Base-by-base conservation (phyloP, 2,888 invertebrate genomes). In the Lepidochitona cinerea region DNA sequence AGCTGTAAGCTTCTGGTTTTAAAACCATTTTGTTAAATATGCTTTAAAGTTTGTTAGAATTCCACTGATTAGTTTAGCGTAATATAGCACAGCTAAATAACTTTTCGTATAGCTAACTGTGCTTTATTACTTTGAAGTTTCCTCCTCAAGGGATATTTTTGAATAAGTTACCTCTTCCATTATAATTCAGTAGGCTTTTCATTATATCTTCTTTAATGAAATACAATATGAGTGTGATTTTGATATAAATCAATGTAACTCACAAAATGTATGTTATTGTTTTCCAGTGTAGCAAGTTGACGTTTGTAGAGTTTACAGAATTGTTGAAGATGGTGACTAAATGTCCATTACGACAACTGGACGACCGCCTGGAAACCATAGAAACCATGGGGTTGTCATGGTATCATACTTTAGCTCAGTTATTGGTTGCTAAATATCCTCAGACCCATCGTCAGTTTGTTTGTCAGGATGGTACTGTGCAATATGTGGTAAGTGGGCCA, bases 341-440 rank as follows among this genome's bases (percentile, higher is more conserved):
- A 18, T 92, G 93, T 78, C 92, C 93, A 23, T 88, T 95, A 29
- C 92, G 92, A 71, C 92, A 92, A 66, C 87, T 94, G 65, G 94
- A 94, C 85, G 90, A 92, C 0, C 92, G 93, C 81, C 90, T 95
- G 41, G 87, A 90, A 5, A 92, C 93, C 6, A 90, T 95, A 68
- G 86, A 92, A n/a, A 92, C 92, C 83, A 94, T 94, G 88, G 93
- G 93, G 0, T 85, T 94, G 2, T 83, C 89, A 29, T 94, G 94
- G 94, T 94, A 94, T 86, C 93, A 93, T 82, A 91, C 92, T 3
- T 91, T 94, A 35, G 92, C 93, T n/a, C 93, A 93, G 83, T 91
- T 93, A 52, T 88, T 94, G 49, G 91, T 92, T 65, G 90, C 91
- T 69, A 94, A 93, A 83, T 94, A 94, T 83, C 91, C 91, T 52